Conservation (phyloP, 2,113 vertebrate genomes). For the Coreoperca whiteheadi region DNA sequence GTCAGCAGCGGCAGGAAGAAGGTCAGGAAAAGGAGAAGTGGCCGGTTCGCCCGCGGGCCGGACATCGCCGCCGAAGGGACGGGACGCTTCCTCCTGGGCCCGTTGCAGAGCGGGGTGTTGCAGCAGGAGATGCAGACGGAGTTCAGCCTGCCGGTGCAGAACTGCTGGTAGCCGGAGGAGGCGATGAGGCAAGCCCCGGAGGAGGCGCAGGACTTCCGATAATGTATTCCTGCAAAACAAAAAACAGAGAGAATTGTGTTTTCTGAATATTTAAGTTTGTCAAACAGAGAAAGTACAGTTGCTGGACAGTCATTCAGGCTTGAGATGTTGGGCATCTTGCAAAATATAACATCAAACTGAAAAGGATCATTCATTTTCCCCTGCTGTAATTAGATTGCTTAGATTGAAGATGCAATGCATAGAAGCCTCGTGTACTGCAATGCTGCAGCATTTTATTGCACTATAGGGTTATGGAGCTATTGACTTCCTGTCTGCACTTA, state of each 20-base stretch:
- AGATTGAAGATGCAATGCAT: slow-evolving; percentile 17
- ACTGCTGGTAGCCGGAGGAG: slow-evolving; percentile 97
- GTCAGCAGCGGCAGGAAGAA: slow-evolving; percentile 58
- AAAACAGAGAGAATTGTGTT: not conserved
- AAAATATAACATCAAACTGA: slow-evolving; percentile 1
- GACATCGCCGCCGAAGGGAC: slow-evolving; percentile 46
- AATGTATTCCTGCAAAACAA: slow-evolving; percentile 88
- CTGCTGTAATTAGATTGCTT: slow-evolving; percentile 43
- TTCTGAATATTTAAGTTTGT: not conserved
- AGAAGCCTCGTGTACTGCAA: slow-evolving; percentile 14
- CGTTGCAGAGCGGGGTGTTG: slow-evolving; percentile 96
- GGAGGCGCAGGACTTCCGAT: slow-evolving; percentile 96
- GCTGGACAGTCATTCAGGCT: not conserved
- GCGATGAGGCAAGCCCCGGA: slow-evolving; percentile 96
- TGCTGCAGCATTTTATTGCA: slow-evolving; percentile 46
- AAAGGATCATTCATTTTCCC: not conserved
- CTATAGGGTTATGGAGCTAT: slow-evolving; percentile 21
- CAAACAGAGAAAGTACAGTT: not conserved
- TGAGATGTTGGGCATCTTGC: not conserved
- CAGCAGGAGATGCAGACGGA: slow-evolving; percentile 99
- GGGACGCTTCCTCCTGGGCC: slow-evolving; percentile 90
- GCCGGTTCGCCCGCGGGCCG: fast-evolving
- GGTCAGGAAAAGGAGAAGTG: slow-evolving; percentile 47
- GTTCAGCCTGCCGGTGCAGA: slow-evolving; percentile 96
- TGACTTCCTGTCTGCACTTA: slow-evolving; percentile 52